Evolutionary conservation across 2,797 vertebrate species (phyloP).

Genomic region (Sternarchorhynchus goeldii): DNA sequence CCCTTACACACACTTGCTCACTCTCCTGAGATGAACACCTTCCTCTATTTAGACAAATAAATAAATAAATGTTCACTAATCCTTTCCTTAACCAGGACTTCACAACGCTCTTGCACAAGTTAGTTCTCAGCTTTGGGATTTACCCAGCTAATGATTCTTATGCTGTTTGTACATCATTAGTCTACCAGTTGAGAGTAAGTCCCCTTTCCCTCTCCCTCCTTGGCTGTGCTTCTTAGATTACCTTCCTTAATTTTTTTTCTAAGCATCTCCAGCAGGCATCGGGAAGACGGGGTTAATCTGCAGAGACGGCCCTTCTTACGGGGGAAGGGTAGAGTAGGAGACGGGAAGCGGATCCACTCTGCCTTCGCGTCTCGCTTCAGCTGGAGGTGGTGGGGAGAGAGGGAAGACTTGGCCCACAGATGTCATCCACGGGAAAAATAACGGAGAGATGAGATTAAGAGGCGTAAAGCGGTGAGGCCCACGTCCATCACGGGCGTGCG

Average conservation of each 20-base stretch:
- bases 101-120: background rate
- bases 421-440: slow-evolving; percentile 32
- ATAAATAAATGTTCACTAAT: background rate
- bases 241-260: slow-evolving; percentile 55
- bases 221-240: slow-evolving; percentile 64
- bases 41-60: background rate
- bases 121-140: slow-evolving; percentile 6
- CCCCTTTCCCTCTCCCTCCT: slow-evolving; percentile 41
- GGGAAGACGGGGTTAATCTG: slow-evolving; percentile 70
- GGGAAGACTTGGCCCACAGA: slow-evolving; percentile 54
- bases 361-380: slow-evolving; percentile 16
- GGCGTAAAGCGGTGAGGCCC: no score
- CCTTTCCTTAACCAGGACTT: slow-evolving; percentile 25
- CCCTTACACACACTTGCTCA: background rate
- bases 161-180: slow-evolving; percentile 14
- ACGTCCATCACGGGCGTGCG: slow-evolving; percentile 34
- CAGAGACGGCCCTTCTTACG: slow-evolving; percentile 56
- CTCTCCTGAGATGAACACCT: background rate
- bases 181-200: slow-evolving; percentile 6
- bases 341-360: slow-evolving; percentile 3
- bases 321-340: slow-evolving; percentile 22
- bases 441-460: background rate
- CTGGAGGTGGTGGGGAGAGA: slow-evolving; percentile 48
- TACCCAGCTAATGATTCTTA: slow-evolving; percentile 20
- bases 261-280: slow-evolving; percentile 62